Evolutionary conservation across 2,888 invertebrate species (phyloP).

Genomic region (Minunthozetes semirufus): DNA sequence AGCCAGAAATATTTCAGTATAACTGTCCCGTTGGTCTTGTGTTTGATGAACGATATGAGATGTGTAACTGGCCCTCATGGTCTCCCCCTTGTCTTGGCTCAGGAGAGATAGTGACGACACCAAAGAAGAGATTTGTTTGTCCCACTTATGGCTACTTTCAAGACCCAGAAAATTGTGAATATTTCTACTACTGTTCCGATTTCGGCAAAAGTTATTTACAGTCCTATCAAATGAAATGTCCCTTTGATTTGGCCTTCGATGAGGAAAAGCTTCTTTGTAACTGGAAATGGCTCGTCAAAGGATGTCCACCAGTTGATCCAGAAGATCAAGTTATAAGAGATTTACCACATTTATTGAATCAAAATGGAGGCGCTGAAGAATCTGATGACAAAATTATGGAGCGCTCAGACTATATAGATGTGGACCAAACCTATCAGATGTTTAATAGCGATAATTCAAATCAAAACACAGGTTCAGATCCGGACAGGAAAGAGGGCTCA

Average conservation of each 20-base stretch:
- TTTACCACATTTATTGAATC: conserved; percentile 28
- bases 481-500: neutral
- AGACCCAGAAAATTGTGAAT: conserved; percentile 71
- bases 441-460: neutral
- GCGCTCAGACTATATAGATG: conserved; percentile 28
- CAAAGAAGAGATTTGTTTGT: conserved; percentile 61
- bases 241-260: conserved; percentile 70
- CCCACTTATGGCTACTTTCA: conserved; percentile 66
- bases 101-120: conserved; percentile 69
- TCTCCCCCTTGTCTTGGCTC: conserved; percentile 65
- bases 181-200: conserved; percentile 69
- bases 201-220: conserved; percentile 51
- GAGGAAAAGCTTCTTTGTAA: conserved; percentile 63
- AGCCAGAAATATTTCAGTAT: conserved; percentile 63
- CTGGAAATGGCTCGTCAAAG: conserved; percentile 70
- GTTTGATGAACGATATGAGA: conserved; percentile 54
- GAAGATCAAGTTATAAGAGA: conserved; percentile 33
- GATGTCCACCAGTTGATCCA: conserved; percentile 56
- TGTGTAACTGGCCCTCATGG: conserved; percentile 71
- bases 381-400: conserved; percentile 9
- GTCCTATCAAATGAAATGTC: conserved; percentile 73
- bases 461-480: neutral
- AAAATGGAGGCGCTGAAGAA: neutral
- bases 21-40: conserved; percentile 70
- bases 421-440: neutral